Base-by-base conservation (phyloP, 2,888 invertebrate species). In the Limnephilus rhombicus region DNA sequence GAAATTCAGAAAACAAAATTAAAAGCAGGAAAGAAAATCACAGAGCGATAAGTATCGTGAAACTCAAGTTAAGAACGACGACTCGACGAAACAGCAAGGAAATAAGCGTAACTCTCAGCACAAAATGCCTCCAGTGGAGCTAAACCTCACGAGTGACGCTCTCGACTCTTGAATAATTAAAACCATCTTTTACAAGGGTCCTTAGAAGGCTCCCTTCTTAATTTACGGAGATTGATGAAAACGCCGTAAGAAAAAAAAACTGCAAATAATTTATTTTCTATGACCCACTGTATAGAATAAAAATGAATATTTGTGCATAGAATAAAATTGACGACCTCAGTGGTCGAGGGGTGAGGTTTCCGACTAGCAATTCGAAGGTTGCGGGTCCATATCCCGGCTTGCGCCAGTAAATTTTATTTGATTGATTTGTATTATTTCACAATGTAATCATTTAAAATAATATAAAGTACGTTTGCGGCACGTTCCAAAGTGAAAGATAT, bases 121-220 rank as follows among this genome's bases (percentile, higher is more conserved):
- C 68, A 41, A 83, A 83, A 83, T 83, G 37, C 83, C 83, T 24
- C 37, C 83, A 34, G 18, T 11, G 18, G 37, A 18, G 18, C 83
- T 83, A 83, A 83, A 41, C 83, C 83, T 34, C 31, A 18, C 12
- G 83, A 83, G 83, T 83, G 37, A 34, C 13, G 34, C 83, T 15
- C 83, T 83, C n/a, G 83, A 83, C 37, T 37, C 37, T 18, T 83
- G 83, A 83, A 83, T 83, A 83, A 83, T 83, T 83, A 83, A 83
- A 83, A 83, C 83, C 83, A 83, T 83, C 31, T 83, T 83, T 83
- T 83, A 34, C 83, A 24, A 37, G 83, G 37, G 37, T 34, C 9
- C 83, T 41, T 24, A 18, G 37, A 41, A 5, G 37, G 24, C 37
- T 24, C 83, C 83, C 83, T 12, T 37, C 37, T 83, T 83, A 68